Conservation (phyloP, 2,888 invertebrate genomes). For the Dusona sp. region DNA sequence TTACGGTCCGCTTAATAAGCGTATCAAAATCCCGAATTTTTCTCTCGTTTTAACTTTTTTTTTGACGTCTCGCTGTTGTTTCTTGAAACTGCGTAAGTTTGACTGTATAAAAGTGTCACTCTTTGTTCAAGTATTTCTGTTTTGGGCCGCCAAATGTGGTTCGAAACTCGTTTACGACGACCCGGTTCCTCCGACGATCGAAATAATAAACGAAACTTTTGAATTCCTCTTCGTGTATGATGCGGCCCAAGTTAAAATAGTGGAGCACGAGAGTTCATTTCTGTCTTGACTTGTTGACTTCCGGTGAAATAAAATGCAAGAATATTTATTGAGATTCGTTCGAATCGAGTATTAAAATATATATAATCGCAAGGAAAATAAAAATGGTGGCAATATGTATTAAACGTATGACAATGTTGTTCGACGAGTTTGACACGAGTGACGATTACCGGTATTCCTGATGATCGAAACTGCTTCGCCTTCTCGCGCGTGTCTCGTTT, state of each 20-base stretch:
- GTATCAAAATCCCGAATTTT: background rate
- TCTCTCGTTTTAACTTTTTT: background rate
- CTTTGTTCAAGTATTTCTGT: conserved; percentile 59
- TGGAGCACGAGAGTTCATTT: background rate
- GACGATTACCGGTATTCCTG: conserved; percentile 74
- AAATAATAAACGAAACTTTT: conserved; percentile 13
- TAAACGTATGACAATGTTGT: conserved; percentile 27
- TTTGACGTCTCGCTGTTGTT: background rate
- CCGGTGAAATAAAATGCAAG: background rate
- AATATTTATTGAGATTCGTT: background rate
- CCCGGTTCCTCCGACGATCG: background rate
- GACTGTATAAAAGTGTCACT: conserved; percentile 72
- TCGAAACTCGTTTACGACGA: conserved; percentile 43
- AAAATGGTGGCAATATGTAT: background rate
- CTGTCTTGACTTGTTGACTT: too few relatives aligned
- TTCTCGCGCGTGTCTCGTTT: conserved; percentile 62
- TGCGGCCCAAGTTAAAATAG: background rate
- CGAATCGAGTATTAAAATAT: background rate
- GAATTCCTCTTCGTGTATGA: background rate
- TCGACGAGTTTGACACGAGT: conserved; percentile 33
- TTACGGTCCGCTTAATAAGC: background rate
- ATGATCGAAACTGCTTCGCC: conserved; percentile 71
- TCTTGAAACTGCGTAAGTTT: background rate
- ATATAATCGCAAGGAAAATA: background rate
- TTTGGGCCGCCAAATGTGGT: background rate